Evolutionary conservation across 2,113 vertebrate species (phyloP).

Genomic region (Nymphicus hollandicus): DNA sequence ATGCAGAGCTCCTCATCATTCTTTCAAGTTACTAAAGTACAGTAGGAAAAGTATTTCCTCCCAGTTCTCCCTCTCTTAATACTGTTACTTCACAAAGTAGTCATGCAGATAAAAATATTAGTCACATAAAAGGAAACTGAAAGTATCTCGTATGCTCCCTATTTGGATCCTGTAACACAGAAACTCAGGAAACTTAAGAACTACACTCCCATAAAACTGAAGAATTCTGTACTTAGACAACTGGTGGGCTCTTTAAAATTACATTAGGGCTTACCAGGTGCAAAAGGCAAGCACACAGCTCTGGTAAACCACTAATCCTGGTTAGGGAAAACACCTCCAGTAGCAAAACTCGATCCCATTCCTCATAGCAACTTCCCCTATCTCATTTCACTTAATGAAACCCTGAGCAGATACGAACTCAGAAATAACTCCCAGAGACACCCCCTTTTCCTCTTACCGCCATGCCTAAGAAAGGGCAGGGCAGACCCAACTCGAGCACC

Average conservation of each 20-base stretch:
- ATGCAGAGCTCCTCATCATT: neutral
- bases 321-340: neutral
- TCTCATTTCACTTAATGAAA: neutral
- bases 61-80: neutral
- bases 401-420: rapidly evolving
- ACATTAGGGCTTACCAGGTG: rapidly evolving
- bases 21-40: neutral
- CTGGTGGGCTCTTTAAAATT: neutral
- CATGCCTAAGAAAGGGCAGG: no score
- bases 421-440: neutral
- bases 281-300: neutral
- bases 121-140: neutral
- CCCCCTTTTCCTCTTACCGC: neutral
- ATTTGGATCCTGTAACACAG: rapidly evolving
- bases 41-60: neutral
- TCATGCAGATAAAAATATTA: neutral
- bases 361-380: neutral
- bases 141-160: neutral
- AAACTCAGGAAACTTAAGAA: neutral
- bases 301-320: neutral
- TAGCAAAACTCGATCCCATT: rapidly evolving
- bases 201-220: neutral
- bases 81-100: neutral
- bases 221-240: neutral
- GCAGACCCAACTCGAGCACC: rapidly evolving